These are phyloP conservation scores for Adelges cooleyi DNA, from an alignment of 1,140 invertebrate species.

Conservation along the genomic window DNA sequence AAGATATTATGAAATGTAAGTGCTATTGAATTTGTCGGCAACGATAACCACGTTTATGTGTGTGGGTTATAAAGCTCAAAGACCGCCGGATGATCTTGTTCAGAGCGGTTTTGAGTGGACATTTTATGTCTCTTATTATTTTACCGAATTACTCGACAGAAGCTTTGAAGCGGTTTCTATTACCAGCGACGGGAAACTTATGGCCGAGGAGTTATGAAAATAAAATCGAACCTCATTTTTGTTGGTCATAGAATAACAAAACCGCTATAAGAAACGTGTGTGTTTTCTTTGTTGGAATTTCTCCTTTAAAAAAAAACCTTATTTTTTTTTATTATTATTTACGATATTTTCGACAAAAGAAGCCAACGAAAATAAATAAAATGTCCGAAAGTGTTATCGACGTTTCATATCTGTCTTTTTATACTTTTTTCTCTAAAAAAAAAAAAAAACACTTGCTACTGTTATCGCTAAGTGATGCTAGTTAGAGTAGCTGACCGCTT, in stretches of 20 bases:
- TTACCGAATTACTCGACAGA: background rate
- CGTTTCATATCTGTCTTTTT: background rate
- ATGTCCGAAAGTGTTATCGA: background rate
- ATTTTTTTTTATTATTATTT: too few relatives aligned
- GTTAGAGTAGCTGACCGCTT: too few relatives aligned
- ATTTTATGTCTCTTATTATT: constrained; percentile 9
- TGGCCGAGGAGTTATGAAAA: constrained; percentile 4
- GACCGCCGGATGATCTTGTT: too few relatives aligned
- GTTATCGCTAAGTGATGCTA: too few relatives aligned
- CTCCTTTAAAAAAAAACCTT: background rate
- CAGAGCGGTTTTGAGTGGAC: constrained; percentile 4
- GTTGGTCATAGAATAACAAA: background rate
- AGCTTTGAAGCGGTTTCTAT: background rate
- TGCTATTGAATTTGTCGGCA: too few relatives aligned
- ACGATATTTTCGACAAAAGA: background rate
- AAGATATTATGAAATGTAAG: too few relatives aligned
- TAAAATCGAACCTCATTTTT: background rate
- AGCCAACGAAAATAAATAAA: background rate
- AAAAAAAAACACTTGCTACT: too few relatives aligned
- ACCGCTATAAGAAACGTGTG: background rate
- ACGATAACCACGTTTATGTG: too few relatives aligned
- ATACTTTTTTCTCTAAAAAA: too few relatives aligned
- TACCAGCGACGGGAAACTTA: background rate
- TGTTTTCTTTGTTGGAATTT: background rate
- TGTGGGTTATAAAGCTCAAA: too few relatives aligned